Evolutionary conservation across 2,888 invertebrate species (phyloP).

Genomic region (Hydrotaea diabolus): DNA sequence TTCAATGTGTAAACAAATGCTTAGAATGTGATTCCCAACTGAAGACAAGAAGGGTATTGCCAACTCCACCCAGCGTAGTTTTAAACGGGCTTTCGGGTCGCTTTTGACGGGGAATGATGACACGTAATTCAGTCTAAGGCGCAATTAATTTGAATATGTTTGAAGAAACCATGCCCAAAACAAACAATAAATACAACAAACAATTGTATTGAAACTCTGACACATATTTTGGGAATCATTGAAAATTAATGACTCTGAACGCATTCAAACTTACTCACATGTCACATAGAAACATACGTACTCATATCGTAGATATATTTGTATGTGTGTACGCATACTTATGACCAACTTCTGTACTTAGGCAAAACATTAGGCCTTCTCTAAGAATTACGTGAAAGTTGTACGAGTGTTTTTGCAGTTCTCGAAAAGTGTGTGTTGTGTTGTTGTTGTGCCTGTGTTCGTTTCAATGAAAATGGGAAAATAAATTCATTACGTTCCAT

Average conservation of each 20-base stretch:
- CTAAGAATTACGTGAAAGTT: slow-evolving; percentile 51
- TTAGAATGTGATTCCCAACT: too few relatives aligned
- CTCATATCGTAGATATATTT: slow-evolving; percentile 7
- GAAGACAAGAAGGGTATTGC: too few relatives aligned
- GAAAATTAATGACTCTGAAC: slow-evolving; percentile 76
- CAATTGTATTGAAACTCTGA: slow-evolving; percentile 69
- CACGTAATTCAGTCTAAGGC: slow-evolving; percentile 32
- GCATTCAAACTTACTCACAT: slow-evolving; percentile 43
- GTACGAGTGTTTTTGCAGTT: slow-evolving; percentile 1
- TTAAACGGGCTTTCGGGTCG: neutral
- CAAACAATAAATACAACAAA: neutral
- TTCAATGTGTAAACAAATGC: too few relatives aligned
- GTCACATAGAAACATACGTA: too few relatives aligned
- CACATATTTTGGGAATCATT: slow-evolving; percentile 75
- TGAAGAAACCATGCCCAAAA: slow-evolving; percentile 45
- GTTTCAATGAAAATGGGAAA: slow-evolving; percentile 14
- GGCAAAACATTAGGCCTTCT: too few relatives aligned
- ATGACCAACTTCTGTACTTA: too few relatives aligned
- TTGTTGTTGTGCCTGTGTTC: too few relatives aligned
- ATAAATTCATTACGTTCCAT: neutral
- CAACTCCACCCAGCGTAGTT: neutral
- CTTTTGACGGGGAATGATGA: neutral
- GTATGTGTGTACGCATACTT: neutral
- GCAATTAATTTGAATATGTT: slow-evolving; percentile 68
- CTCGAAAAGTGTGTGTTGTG: neutral